Base-by-base conservation (phyloP, 2,797 vertebrate species). In the Squalus acanthias region DNA sequence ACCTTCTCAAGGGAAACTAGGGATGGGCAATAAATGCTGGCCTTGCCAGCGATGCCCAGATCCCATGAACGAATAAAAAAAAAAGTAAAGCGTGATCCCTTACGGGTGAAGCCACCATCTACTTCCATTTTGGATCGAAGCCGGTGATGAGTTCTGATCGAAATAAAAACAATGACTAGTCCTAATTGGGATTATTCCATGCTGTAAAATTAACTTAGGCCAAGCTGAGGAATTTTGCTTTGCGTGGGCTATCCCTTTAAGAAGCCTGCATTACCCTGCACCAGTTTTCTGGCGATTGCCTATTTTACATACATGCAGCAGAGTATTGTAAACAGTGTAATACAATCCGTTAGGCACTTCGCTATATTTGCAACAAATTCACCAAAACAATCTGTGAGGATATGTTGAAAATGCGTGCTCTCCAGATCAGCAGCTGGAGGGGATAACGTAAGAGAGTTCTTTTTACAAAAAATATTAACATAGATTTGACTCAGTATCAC, bases 351-450 rank as follows among this genome's bases (percentile, higher is more conserved):
- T 74, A 76, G 94, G 69, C 50, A 53, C 57, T 29, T 93, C 26
- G 76, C 70, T 95, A 33, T 72, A 20, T 95, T 95, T 95, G 50
- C 53, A 74, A 76, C 13, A 74, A 74, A 95, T 74, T 74, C 50
- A 95, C 50, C 70, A 72, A 76, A 74, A 76, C 50, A 95, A 95
- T 95, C 70, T n/a, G 94, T 57, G 94, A 95, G 70, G 60, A 57
- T 53, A 53, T 57, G 94, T 50, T 57, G 70, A 72, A 74, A 93
- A 93, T 76, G 24, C 17, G 13, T 74, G 70, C 1, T 76, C 70
- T 50, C 15, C 70, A 95, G 69, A 29, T 50, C 94, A 74, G 69
- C 67, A 95, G 70, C 70, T 95, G 46, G 26, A 17, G 70, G 57
- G 8, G 70, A 33, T 95, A 74, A 72, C 50, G 50, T 57, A n/a